Percentiles rank a stretch among this genome's conserved stretches.
These are phyloP conservation scores for Hydrozoanthus gracilis DNA, from an alignment of 92 coral and sea anemone genomes.

Conservation along the genomic window DNA sequence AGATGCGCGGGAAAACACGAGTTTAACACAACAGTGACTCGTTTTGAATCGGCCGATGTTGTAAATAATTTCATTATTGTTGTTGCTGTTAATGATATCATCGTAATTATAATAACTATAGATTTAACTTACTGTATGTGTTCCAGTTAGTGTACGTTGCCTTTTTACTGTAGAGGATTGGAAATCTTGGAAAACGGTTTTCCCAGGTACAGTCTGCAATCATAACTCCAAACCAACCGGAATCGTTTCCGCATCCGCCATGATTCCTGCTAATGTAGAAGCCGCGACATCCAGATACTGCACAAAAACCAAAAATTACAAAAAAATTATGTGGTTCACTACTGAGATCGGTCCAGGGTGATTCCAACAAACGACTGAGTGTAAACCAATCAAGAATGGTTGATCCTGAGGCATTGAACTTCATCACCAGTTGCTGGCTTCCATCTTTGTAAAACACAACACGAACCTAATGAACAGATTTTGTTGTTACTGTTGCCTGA, in stretches of 20 bases:
- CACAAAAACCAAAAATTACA: conserved; percentile 27
- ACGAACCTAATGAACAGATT: too few species aligned
- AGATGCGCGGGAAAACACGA: too few species aligned
- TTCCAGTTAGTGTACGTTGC: background rate
- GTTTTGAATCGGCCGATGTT: too few species aligned
- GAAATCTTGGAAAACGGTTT: background rate
- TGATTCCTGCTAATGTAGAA: conserved; percentile 42
- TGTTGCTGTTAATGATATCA: too few species aligned
- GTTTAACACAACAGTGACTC: too few species aligned
- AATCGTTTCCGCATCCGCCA: background rate
- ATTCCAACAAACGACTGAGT: too few species aligned
- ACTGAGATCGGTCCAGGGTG: too few species aligned
- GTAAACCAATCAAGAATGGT: background rate
- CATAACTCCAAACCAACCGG: too few species aligned
- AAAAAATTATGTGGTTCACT: background rate
- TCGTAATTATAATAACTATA: too few species aligned
- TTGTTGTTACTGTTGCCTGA: too few species aligned
- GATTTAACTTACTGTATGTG: background rate
- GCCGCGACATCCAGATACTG: background rate
- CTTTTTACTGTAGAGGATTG: conserved; percentile 41
- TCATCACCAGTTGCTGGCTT: background rate
- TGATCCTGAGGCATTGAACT: conserved; percentile 41
- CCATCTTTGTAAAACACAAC: too few species aligned
- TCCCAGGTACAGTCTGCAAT: conserved; percentile 36
- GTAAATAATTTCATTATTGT: too few species aligned